A percentile compares a stretch with the other conserved stretches of the same genome.
These are phyloP conservation scores for Notarius quadriscutis DNA, from an alignment of 2,113 vertebrate species.

Conservation along the genomic window DNA sequence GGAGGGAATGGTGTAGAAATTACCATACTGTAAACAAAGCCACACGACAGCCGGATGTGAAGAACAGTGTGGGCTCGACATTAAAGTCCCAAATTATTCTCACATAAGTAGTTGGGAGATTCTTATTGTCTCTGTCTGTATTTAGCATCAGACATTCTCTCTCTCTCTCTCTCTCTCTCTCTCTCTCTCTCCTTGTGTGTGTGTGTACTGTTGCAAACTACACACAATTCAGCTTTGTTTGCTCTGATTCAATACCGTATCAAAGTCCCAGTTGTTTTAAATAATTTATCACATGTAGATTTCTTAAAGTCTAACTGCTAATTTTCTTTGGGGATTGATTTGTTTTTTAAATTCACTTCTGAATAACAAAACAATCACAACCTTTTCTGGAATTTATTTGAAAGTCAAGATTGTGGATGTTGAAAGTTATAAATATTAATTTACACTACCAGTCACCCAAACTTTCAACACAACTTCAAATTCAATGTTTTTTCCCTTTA, in stretches of 20 bases:
- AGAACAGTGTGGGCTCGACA: conserved; percentile 49
- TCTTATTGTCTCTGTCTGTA: conserved; percentile 32
- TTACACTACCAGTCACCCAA: too few relatives aligned
- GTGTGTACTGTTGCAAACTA: conserved; percentile 47
- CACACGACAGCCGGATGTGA: conserved; percentile 63
- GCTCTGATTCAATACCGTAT: conserved; percentile 43
- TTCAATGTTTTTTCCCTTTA: too few relatives aligned
- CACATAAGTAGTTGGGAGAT: conserved; percentile 41
- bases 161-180: conserved; percentile 54
- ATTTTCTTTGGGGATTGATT: conserved; percentile 52
- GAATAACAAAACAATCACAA: conserved; percentile 29
- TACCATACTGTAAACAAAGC: conserved; percentile 62
- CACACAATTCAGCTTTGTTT: conserved; percentile 53
- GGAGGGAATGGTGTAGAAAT: conserved; percentile 53
- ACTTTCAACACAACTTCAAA: too few relatives aligned
- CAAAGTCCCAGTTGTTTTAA: conserved; percentile 65
- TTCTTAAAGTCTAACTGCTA: conserved; percentile 64
- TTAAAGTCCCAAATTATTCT: conserved; percentile 64
- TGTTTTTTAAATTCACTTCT: conserved; percentile 41
- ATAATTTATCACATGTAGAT: conserved; percentile 70
- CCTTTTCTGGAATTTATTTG: conserved; percentile 9
- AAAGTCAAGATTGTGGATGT: background rate
- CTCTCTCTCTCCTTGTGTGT: conserved; percentile 20
- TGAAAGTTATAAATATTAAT: background rate
- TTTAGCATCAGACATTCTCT: conserved; percentile 40